These are phyloP conservation scores for Alectoris magna DNA, from an alignment of 2,797 vertebrate species.

Conservation along the genomic window DNA sequence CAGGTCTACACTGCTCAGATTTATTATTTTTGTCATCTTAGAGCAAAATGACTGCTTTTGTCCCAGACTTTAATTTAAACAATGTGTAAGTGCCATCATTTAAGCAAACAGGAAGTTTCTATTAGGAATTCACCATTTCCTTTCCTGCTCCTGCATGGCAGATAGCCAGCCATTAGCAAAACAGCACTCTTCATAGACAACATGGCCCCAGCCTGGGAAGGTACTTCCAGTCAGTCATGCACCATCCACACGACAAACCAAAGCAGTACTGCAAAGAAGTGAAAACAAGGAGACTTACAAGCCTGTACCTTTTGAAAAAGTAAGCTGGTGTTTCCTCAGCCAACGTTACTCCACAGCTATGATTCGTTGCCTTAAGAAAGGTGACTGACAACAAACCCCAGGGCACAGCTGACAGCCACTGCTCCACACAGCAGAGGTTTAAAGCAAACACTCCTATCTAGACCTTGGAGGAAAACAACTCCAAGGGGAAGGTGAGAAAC, in stretches of 20 bases:
- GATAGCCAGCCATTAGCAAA: background rate
- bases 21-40: background rate
- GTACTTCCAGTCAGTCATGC: constrained; percentile 18
- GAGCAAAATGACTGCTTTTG: background rate
- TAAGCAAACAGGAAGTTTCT: background rate
- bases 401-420: background rate
- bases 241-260: constrained; percentile 6
- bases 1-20: background rate
- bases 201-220: background rate
- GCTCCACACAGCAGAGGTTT: background rate
- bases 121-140: constrained; percentile 8
- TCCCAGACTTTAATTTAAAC: background rate
- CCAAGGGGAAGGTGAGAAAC: background rate
- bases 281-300: background rate
- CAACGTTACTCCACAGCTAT: background rate
- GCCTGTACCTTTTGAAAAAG: background rate
- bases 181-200: background rate
- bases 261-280: background rate
- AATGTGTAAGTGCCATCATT: background rate
- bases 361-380: background rate
- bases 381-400: constrained; percentile 1
- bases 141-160: background rate
- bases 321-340: background rate
- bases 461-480: background rate
- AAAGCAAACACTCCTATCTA: constrained; percentile 42